phyloP scores from a whole-genome alignment of 2,797 vertebrate species.

The Ctenosaura bakeri region DNA sequence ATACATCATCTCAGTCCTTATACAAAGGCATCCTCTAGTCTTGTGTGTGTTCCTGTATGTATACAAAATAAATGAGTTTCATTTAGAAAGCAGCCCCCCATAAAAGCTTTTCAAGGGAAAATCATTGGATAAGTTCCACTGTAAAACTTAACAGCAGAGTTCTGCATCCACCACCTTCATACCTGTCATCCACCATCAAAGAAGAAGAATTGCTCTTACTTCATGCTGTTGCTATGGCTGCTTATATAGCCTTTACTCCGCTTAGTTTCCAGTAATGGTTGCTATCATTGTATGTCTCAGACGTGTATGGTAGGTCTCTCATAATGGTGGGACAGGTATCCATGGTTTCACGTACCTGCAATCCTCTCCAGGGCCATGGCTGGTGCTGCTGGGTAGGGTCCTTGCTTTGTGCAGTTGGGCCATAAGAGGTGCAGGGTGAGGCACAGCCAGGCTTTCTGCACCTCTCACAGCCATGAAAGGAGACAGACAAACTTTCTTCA shows the following conservation, averaged over 20 bases:
- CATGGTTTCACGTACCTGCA: too few species aligned
- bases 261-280: conserved; percentile 6
- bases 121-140: neutral
- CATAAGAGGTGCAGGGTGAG: too few species aligned
- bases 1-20: neutral
- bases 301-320: neutral
- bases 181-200: neutral
- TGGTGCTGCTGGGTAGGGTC: too few species aligned
- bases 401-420: too few species aligned
- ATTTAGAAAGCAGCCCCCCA: neutral
- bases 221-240: neutral
- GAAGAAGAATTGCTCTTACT: neutral
- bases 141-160: neutral
- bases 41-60: too few species aligned
- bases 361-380: too few species aligned
- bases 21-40: neutral
- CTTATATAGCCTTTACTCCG: neutral
- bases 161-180: neutral
- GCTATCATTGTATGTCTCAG: neutral
- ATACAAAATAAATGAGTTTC: neutral
- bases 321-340: too few species aligned
- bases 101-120: neutral
- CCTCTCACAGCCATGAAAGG: too few species aligned
- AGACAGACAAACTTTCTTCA: too few species aligned
- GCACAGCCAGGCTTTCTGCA: too few species aligned